These are phyloP conservation scores for Silurus asotus DNA, from an alignment of 2,113 vertebrate genomes.

Conservation along the genomic window DNA sequence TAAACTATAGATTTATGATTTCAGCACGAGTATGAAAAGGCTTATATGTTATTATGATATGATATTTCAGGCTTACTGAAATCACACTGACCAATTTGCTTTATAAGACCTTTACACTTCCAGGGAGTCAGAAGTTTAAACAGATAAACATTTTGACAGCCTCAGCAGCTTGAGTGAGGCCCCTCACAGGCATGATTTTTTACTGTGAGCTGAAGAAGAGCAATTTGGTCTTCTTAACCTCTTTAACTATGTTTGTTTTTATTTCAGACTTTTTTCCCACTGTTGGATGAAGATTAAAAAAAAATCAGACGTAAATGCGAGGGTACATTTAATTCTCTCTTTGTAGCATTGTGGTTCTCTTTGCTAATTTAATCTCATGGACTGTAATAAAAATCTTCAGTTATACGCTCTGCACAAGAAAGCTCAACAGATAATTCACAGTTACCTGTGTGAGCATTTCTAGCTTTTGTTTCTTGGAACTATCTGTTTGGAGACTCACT, in stretches of 20 bases:
- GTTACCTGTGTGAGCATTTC: neutral
- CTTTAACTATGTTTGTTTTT: slow-evolving; percentile 15
- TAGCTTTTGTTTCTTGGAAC: slow-evolving; percentile 18
- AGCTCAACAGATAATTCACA: neutral
- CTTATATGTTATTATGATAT: slow-evolving; percentile 14
- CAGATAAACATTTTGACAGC: slow-evolving; percentile 76
- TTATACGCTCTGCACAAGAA: neutral
- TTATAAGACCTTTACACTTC: slow-evolving; percentile 53
- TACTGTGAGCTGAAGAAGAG: slow-evolving; percentile 57
- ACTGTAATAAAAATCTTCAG: neutral
- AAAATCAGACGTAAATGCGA: neutral
- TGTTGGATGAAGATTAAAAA: neutral
- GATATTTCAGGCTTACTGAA: slow-evolving; percentile 49
- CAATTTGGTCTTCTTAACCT: slow-evolving; percentile 59
- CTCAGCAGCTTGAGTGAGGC: slow-evolving; percentile 62
- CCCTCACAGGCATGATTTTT: neutral
- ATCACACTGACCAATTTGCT: slow-evolving; percentile 60
- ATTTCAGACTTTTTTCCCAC: neutral
- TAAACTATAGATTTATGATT: slow-evolving; percentile 46
- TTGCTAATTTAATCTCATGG: neutral
- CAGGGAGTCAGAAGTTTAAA: slow-evolving; percentile 61
- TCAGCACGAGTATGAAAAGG: slow-evolving; percentile 61
- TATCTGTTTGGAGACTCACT: slow-evolving; percentile 51
- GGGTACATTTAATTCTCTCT: neutral
- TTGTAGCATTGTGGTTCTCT: neutral